These are phyloP conservation scores for Proterorhinus semilunaris DNA, from an alignment of 2,113 vertebrate genomes.

Conservation along the genomic window DNA sequence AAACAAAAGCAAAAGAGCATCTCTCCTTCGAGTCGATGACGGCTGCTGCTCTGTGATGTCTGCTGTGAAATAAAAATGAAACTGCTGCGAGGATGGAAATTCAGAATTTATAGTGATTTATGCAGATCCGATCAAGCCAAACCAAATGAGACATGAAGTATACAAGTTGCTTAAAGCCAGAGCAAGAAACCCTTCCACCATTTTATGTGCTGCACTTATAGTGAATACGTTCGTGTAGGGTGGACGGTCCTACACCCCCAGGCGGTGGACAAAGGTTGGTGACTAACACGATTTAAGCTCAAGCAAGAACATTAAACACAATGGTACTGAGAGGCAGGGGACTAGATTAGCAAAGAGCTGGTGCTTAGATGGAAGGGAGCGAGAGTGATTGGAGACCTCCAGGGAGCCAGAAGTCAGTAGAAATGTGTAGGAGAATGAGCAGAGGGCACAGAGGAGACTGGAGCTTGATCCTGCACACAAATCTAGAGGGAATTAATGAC, in stretches of 20 bases:
- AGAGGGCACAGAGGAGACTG: conserved; percentile 9
- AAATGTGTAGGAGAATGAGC: conserved; percentile 2
- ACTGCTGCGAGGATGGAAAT: conserved; percentile 3
- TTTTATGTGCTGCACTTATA: conserved; percentile 13
- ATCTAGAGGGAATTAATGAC: conserved; percentile 30
- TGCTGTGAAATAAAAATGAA: background rate
- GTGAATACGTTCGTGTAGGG: conserved; percentile 5
- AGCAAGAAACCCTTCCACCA: background rate
- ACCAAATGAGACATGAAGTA: conserved; percentile 5
- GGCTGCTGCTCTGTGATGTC: conserved; percentile 9
- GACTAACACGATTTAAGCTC: conserved; percentile 51
- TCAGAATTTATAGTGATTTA: background rate
- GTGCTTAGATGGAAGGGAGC: background rate
- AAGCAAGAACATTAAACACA: conserved; percentile 39
- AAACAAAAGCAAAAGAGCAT: conserved; percentile 9
- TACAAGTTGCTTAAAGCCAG: background rate
- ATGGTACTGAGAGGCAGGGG: conserved; percentile 30
- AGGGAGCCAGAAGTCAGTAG: conserved; percentile 19
- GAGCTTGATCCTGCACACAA: conserved; percentile 24
- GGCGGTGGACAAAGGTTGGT: conserved; percentile 53
- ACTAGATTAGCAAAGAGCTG: conserved; percentile 31
- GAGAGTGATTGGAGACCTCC: conserved; percentile 10
- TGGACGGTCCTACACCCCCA: conserved; percentile 34
- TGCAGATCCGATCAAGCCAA: background rate
- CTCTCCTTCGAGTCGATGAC: conserved; percentile 5